Base-by-base conservation (phyloP, 2,888 invertebrate species). In the Athalia cordata region DNA sequence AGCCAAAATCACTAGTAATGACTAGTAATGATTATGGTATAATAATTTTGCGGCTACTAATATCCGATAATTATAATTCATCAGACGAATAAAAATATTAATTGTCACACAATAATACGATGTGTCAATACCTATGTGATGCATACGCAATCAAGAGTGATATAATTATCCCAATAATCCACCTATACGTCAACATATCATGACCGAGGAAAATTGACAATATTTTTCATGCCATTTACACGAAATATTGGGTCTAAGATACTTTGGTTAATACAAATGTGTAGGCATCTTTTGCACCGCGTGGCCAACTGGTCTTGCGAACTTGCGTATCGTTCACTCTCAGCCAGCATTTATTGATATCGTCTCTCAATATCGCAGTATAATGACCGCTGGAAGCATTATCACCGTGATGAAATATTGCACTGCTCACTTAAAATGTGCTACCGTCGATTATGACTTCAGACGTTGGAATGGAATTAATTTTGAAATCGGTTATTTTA, bases 391-490 rank as follows among this genome's bases (percentile, higher is more conserved):
- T 45, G 2, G 55, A 45, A 50, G 50, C 4, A 43, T 47, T 61
- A 5, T 61, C n/a, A 15, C 79, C 79, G 29, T 61, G 68, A 29
- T 79, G 77, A 62, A 79, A 77, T 47, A 79, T 79, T 43, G 70
- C 79, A 64, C 77, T 57, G 9, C 29, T 55, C 11, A 70, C 43
- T 59, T 57, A 52, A 50, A 29, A 79, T 8, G 29, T 64, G 15
- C 52, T 4, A 9, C 68, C 66, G 57, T 49, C 9, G 6, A 70
- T 29, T 74, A 9, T 5, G 4, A 77, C 5, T 65, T 62, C 15
- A 13, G 52, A 43, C 6, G 65, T 77, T 9, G 77, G 77, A 9
- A 79, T 57, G 6, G 62, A 70, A 52, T 77, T 77, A 6, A 79
- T 77, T 29, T 47, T 45, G 45, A 59, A 78, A 50, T 78, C 74